Evolutionary conservation across 64 coral and sea anemone species (phyloP), one percentile per base, ranked within the genome.

Genomic region (Actinia equina): DNA sequence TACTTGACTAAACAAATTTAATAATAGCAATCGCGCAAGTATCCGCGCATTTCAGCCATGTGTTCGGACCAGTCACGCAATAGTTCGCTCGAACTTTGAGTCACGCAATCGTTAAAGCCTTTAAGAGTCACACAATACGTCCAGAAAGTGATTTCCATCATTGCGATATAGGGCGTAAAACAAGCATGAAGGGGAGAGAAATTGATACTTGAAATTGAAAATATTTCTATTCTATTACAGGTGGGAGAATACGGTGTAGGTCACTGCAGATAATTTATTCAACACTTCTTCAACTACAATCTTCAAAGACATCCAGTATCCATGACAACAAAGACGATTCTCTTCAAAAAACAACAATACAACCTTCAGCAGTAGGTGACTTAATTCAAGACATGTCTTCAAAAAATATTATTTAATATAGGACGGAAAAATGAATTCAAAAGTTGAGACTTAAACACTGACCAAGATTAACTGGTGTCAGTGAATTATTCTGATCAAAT

Each of bases 161-260:
- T 37, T 37, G 30, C 30, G 30, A 37, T 37, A 37, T 37, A 37
- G 30, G 30, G 30, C 30, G 30, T 37, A 37, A 37, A 37, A 37
- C 30, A 37, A 37, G 30, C 30, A 37, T 37, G 30, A 37, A 37
- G 30, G 30, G 30, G 30, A 37, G 30, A 37, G 30, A 37, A 37
- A 37, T 37, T 37, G 30, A 37, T 37, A 37, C 30, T 37, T 37
- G 30, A 37, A 37, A 37, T 37, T 37, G 30, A 37, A 37, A 37
- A 37, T 16, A 49, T 44, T 58, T 59, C 27, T 30, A 60, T 43
- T 43, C 80, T 19, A 52, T 87, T 58, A 16, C 77, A 92, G 90
- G 86, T 92, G 55, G 90, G 84, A 43, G 90, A 92, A 58, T 92
- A 92, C 56, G 85, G 83, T 37, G 83, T 85, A 7, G 83, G 83